A percentile compares a stretch with the other conserved stretches of the same genome.
Evolutionary conservation across 2,113 vertebrate genomes (phyloP).

Genomic region (Cavia aperea): DNA sequence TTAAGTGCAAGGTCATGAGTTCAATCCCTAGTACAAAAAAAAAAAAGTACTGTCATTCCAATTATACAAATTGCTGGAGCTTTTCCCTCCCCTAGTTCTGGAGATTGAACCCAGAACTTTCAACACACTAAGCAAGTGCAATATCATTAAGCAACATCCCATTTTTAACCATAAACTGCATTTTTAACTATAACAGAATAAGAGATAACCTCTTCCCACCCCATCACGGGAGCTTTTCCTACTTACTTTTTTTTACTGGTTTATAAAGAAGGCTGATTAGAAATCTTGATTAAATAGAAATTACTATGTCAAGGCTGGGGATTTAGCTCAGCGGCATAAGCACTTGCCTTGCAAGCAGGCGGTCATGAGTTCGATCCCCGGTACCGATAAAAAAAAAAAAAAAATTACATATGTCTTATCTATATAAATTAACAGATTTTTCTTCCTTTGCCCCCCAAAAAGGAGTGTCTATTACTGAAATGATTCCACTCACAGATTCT

Average conservation of each 20-base stretch:
- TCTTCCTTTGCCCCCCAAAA: not conserved
- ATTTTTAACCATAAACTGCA: not conserved
- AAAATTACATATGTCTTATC: not conserved
- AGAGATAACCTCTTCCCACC: not conserved
- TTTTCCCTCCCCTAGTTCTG: not conserved
- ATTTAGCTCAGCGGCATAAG: no score
- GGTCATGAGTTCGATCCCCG: no score
- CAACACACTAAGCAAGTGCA: not conserved
- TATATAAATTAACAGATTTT: not conserved
- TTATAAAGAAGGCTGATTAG: not conserved
- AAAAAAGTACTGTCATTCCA: no score
- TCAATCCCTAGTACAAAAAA: no score
- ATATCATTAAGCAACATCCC: not conserved
- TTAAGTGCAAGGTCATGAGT: no score
- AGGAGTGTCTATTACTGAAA: not conserved
- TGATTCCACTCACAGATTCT: conserved; percentile 19
- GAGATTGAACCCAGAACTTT: not conserved
- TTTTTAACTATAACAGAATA: not conserved
- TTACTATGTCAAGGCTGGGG: not conserved
- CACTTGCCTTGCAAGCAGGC: no score
- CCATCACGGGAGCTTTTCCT: not conserved
- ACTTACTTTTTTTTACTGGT: not conserved
- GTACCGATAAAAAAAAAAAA: not conserved
- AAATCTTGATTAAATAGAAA: not conserved
- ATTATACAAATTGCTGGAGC: not conserved